Percentiles rank a stretch among this genome's conserved stretches.
Evolutionary conservation across 2,888 invertebrate species (phyloP).

Genomic region (Anticlea derivata): DNA sequence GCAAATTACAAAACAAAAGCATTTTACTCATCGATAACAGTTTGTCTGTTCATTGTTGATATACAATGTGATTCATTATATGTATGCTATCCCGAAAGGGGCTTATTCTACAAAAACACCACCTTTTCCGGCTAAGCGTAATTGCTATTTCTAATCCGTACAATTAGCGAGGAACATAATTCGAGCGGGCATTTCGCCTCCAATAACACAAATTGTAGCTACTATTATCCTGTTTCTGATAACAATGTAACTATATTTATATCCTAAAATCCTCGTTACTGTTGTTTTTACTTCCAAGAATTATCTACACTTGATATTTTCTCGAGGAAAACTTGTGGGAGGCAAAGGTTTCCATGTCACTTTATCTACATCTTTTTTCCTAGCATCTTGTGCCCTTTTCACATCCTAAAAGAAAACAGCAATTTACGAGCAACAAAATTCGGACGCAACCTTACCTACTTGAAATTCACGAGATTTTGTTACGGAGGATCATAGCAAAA

Average conservation of each 20-base stretch:
- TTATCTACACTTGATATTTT: too few species aligned
- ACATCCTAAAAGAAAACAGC: constrained; percentile 25
- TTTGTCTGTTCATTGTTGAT: too few species aligned
- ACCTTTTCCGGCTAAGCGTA: constrained; percentile 1
- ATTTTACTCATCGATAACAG: too few species aligned
- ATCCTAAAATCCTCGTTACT: neutral
- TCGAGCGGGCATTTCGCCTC: neutral
- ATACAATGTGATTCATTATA: too few species aligned
- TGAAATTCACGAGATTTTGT: constrained; percentile 24
- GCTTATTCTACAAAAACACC: too few species aligned
- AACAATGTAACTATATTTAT: neutral
- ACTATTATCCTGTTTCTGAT: neutral
- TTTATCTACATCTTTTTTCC: constrained; percentile 6
- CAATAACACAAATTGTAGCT: constrained; percentile 7
- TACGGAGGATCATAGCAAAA: constrained; percentile 18
- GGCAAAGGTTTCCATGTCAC: constrained; percentile 2
- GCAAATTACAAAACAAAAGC: too few species aligned
- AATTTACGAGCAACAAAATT: constrained; percentile 26
- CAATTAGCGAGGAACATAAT: constrained; percentile 2
- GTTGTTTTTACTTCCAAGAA: too few species aligned
- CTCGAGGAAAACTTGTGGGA: too few species aligned
- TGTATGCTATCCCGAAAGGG: too few species aligned
- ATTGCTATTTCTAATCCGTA: neutral
- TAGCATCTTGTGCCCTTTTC: constrained; percentile 5
- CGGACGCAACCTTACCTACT: constrained; percentile 13